Percentiles rank a stretch among this genome's conserved stretches.
phyloP scores from a whole-genome alignment of 2,113 vertebrate species.

The Natator depressus region DNA sequence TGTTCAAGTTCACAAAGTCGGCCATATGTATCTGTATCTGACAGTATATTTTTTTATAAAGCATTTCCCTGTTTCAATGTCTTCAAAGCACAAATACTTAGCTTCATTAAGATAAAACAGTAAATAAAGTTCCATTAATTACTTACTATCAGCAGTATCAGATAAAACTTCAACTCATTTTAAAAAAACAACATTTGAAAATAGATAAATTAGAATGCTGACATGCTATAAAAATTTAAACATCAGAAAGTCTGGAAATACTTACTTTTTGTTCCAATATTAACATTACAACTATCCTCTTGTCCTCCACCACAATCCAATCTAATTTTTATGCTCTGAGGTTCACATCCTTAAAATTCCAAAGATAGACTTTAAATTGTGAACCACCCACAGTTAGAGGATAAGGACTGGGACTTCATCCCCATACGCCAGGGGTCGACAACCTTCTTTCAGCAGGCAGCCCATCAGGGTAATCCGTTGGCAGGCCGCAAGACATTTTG shows the following conservation, averaged over 20 bases:
- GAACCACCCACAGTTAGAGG: neutral
- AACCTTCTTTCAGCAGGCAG: too few species aligned
- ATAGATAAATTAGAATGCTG: neutral
- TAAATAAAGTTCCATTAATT: neutral
- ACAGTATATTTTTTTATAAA: neutral
- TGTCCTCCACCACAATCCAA: neutral
- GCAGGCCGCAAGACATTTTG: too few species aligned
- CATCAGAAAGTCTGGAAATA: neutral
- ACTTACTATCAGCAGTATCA: neutral
- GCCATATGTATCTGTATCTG: accelerated
- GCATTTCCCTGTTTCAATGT: neutral
- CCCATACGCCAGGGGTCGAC: neutral
- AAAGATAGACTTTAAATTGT: neutral
- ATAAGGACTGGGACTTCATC: neutral
- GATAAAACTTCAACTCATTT: neutral
- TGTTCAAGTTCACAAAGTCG: neutral
- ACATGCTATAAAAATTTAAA: neutral
- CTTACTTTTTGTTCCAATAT: conserved; percentile 8
- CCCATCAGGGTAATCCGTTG: too few species aligned
- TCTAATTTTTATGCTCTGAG: neutral
- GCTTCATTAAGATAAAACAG: neutral
- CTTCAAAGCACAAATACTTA: neutral
- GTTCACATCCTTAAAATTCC: neutral
- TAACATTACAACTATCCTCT: neutral
- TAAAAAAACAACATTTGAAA: conserved; percentile 16